Evolutionary conservation across 2,797 vertebrate species (phyloP), one percentile per base, ranked within the genome.

Genomic region (Thunnus albacares): DNA sequence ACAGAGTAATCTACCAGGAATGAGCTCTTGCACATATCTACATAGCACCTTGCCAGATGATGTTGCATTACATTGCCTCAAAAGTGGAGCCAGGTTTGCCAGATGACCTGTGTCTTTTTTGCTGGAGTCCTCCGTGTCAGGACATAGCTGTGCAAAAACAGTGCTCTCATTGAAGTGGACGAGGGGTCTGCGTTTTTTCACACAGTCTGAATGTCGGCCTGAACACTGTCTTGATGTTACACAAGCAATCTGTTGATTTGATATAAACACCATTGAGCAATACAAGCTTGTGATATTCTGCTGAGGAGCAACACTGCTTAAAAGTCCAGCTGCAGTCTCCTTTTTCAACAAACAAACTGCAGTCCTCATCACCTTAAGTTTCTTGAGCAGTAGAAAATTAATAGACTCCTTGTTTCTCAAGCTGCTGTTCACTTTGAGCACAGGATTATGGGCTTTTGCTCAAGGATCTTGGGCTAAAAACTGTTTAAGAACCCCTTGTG

Each of bases 261-360:
- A 30, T 45, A 45, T 45, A 61, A 78, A 71, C 28, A 35, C 35
- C 66, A 64, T 59, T 22, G 59, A 57, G 13, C 56, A 43, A 61
- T 66, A 51, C n/a, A 41, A 65, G 30, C 20, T 71, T 64, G 18
- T 30, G 64, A 73, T 77, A 71, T 68, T 61, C 18, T 49, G 33
- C 22, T 47, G 28, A 64, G 60, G 17, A 38, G 18, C 17, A 64
- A 18, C 4, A 1, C 2, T 18, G 15, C 70, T 28, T 8, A 15
- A 22, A 68, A 49, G 62, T 75, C 28, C 58, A 60, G 20, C 51
- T 45, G 61, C 15, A 77, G 49, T 3, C 17, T 47, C 4, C 30
- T 12, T 26, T 43, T 24, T 55, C 30, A 18, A 73, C 33, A 61
- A 38, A 17, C 3, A 14, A 43, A 26, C 38, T 38, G 28, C n/a